These are phyloP conservation scores for Gasterosteus aculeatus DNA, from an alignment of 2,113 vertebrate genomes.

Conservation along the genomic window DNA sequence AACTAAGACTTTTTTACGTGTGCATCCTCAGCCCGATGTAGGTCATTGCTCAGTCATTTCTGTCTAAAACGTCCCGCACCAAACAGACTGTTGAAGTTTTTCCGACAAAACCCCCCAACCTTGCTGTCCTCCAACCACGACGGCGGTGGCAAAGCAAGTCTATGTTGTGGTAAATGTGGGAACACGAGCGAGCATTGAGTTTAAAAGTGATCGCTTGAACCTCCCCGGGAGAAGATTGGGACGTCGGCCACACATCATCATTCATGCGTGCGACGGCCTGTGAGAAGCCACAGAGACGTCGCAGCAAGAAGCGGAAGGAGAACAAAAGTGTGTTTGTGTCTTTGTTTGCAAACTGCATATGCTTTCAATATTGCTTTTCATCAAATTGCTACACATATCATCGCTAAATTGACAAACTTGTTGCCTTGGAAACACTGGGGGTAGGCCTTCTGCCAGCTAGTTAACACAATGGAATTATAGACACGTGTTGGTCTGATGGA, in stretches of 20 bases:
- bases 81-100: neutral
- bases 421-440: constrained; percentile 72
- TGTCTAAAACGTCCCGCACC: neutral
- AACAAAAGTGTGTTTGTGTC: constrained; percentile 4
- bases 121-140: neutral
- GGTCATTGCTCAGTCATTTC: neutral
- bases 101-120: neutral
- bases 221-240: constrained; percentile 2
- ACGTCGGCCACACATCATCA: constrained; percentile 11
- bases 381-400: constrained; percentile 15
- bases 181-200: neutral
- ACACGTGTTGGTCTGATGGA: constrained; percentile 43
- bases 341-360: constrained; percentile 30
- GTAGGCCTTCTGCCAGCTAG: constrained; percentile 56
- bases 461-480: constrained; percentile 67
- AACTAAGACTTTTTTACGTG: neutral
- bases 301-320: constrained; percentile 4
- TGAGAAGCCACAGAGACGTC: constrained; percentile 15
- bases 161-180: neutral
- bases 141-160: neutral
- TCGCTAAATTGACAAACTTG: constrained; percentile 62
- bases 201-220: constrained; percentile 4
- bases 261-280: constrained; percentile 2
- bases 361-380: constrained; percentile 45
- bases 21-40: neutral